These are phyloP conservation scores for Myzus persicae DNA, from an alignment of 1,140 invertebrate species.

Conservation along the genomic window DNA sequence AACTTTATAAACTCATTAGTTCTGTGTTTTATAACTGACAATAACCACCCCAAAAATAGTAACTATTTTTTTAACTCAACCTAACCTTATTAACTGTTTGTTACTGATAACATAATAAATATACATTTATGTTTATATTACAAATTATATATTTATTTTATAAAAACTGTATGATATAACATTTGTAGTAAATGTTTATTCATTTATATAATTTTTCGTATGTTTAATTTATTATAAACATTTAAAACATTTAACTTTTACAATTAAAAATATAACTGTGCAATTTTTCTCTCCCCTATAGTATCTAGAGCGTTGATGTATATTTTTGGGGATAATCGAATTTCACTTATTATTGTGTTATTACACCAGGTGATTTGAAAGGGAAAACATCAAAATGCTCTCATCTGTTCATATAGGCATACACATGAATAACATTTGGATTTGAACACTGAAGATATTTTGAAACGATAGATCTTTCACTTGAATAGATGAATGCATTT, in stretches of 20 bases:
- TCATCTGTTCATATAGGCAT: slow-evolving; percentile 14
- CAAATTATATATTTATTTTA: no score
- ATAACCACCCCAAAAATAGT: neutral
- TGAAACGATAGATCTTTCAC: neutral
- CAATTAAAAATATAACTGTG: slow-evolving; percentile 13
- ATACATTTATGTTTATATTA: neutral
- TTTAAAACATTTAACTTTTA: neutral
- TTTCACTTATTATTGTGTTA: slow-evolving; percentile 52
- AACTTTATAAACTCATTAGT: neutral
- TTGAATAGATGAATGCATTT: neutral
- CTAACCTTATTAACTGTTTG: neutral
- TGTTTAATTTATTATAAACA: neutral
- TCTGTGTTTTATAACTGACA: neutral
- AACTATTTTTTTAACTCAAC: neutral
- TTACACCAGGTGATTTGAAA: slow-evolving; percentile 48
- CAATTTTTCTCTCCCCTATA: neutral
- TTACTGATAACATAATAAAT: neutral
- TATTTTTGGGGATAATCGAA: slow-evolving; percentile 41
- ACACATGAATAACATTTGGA: neutral
- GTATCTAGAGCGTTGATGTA: neutral
- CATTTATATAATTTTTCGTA: neutral
- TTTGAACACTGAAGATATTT: neutral
- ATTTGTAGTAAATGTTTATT: neutral
- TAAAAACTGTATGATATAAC: no score
- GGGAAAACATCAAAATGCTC: slow-evolving; percentile 47